Evolutionary conservation across 2,113 vertebrate genomes (phyloP).

Genomic region (Axis porcinus): DNA sequence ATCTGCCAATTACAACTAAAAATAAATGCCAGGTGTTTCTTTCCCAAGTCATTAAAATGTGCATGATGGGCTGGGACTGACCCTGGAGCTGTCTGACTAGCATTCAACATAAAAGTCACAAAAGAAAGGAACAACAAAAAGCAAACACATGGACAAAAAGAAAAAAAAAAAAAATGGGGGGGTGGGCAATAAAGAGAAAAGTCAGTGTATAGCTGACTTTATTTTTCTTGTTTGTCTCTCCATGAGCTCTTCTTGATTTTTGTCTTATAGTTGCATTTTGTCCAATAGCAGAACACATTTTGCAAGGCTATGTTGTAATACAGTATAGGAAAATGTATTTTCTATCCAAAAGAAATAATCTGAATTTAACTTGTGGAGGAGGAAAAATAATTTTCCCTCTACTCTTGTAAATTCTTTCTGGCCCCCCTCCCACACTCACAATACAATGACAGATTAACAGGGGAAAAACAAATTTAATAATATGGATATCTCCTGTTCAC

Average conservation of each 20-base stretch:
- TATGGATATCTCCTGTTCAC: not conserved
- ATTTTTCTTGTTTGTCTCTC: not conserved
- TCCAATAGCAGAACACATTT: not conserved
- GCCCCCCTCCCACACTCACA: not conserved
- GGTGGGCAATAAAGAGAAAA: not conserved
- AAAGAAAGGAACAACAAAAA: not conserved
- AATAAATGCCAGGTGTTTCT: constrained; percentile 43
- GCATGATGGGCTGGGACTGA: not conserved
- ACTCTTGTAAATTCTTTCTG: not conserved
- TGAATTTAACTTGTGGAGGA: not conserved
- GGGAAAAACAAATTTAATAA: not conserved
- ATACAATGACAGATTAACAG: not conserved
- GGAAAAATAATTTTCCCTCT: not conserved
- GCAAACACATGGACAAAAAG: not conserved
- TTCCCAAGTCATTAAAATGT: constrained; percentile 51
- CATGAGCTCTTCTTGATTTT: not conserved
- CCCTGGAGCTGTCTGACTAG: not conserved
- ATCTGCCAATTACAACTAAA: constrained; percentile 65
- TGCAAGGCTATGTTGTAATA: not conserved
- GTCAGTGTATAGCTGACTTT: not conserved
- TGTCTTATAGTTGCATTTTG: not conserved
- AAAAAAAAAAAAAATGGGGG: not conserved
- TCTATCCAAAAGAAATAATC: not conserved
- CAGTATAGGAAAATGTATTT: not conserved
- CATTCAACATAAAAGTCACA: not conserved